phyloP scores from a whole-genome alignment of 2,113 vertebrate species.

The Tor tambroides region DNA sequence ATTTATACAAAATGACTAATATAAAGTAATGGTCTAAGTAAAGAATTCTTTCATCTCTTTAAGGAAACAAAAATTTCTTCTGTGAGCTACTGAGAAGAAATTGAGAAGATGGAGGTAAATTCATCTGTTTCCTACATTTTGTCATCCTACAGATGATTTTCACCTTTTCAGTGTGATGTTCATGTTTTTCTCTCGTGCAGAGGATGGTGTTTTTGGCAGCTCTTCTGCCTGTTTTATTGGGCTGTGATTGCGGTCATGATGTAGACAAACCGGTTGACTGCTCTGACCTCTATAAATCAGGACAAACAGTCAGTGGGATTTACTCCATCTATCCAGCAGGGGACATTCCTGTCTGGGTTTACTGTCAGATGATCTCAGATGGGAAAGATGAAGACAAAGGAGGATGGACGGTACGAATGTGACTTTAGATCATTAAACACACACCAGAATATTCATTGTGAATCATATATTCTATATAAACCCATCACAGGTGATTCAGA shows the following conservation, averaged over 20 bases:
- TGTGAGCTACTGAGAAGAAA: background rate
- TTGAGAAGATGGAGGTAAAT: background rate
- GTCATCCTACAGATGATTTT: background rate
- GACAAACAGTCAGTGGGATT: constrained; percentile 55
- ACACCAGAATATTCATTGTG: no score
- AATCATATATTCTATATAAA: no score
- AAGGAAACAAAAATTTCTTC: background rate
- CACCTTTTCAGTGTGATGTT: no score
- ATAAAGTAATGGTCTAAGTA: background rate
- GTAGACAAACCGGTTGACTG: constrained; percentile 61
- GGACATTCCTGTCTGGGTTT: no score
- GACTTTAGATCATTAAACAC: no score
- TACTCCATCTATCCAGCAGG: no score
- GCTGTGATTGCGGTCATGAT: background rate
- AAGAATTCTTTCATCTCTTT: background rate
- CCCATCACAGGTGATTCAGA: no score
- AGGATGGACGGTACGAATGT: no score
- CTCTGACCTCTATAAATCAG: constrained; percentile 59
- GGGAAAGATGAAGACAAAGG: no score
- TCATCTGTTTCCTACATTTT: background rate
- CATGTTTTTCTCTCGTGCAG: background rate
- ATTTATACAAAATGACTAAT: no score
- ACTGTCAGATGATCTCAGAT: no score
- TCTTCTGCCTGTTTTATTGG: background rate
- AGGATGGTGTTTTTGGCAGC: background rate